Evolutionary conservation across 2,113 vertebrate species (phyloP).

Genomic region (Melierax canorus): DNA sequence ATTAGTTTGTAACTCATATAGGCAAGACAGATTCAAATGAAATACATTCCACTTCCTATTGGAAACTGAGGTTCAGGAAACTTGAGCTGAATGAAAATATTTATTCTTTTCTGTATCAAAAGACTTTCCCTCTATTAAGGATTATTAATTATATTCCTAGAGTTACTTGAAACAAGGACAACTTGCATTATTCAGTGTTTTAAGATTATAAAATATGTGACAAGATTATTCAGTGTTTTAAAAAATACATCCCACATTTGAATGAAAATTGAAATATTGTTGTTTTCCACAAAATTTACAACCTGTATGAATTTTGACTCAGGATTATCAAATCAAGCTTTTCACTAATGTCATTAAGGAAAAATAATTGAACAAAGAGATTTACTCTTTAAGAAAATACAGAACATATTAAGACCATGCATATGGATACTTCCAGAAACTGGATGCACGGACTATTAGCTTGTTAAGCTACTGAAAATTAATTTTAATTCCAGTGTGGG

Average conservation of each 20-base stretch:
- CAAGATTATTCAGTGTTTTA: neutral
- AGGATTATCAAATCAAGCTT: neutral
- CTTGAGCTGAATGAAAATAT: neutral
- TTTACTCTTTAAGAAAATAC: neutral
- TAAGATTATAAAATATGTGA: neutral
- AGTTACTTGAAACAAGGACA: neutral
- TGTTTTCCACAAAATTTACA: neutral
- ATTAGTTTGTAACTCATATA: neutral
- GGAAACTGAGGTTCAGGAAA: neutral
- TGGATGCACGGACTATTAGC: neutral
- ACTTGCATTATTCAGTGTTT: neutral
- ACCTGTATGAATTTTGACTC: neutral
- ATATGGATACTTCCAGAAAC: neutral
- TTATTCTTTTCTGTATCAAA: neutral
- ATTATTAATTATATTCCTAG: neutral
- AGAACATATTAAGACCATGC: neutral
- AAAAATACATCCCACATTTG: neutral
- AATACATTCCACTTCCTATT: neutral
- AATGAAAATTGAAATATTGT: neutral
- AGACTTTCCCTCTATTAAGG: neutral
- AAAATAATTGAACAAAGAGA: neutral
- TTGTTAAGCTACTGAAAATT: neutral
- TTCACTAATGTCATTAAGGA: neutral
- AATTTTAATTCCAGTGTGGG: neutral
- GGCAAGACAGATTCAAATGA: neutral